phyloP scores from a whole-genome alignment of 2,797 vertebrate genomes.

The Anolis apletophallus region DNA sequence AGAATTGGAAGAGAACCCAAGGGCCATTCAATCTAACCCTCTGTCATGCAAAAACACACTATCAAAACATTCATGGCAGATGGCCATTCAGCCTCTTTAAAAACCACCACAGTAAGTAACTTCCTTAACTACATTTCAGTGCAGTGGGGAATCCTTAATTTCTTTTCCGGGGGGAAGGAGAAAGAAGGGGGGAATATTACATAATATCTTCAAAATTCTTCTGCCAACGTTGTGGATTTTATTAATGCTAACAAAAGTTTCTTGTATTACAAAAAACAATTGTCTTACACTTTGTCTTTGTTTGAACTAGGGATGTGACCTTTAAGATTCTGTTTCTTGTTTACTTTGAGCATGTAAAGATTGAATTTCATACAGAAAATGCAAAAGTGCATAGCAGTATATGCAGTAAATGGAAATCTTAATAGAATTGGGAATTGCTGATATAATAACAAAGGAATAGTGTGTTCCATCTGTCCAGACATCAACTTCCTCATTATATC shows the following conservation, averaged over 20 bases:
- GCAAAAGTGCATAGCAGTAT: conserved; percentile 42
- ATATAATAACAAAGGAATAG: conserved; percentile 30
- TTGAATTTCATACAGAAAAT: conserved; percentile 34
- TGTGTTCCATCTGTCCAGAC: not conserved
- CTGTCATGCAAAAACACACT: too few relatives aligned
- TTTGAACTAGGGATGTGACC: conserved; percentile 44
- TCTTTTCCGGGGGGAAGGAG: not conserved
- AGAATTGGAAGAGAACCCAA: too few relatives aligned
- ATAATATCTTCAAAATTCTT: not conserved
- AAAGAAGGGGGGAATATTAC: conserved; percentile 3
- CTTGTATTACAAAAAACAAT: conserved; percentile 38
- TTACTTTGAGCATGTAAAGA: conserved; percentile 56
- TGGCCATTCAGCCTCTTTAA: too few relatives aligned
- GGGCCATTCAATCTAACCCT: too few relatives aligned
- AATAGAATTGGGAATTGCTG: not conserved
- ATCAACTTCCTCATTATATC: not conserved
- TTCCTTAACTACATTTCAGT: conserved; percentile 1
- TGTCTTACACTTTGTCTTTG: conserved; percentile 41
- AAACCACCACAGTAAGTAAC: conserved; percentile 33
- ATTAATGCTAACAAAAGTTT: conserved; percentile 41
- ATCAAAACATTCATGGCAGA: too few relatives aligned
- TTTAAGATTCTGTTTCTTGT: conserved; percentile 51
- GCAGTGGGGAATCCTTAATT: conserved; percentile 20
- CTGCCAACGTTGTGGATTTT: conserved; percentile 18
- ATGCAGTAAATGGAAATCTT: conserved; percentile 51